These are phyloP conservation scores for Antheraea mylitta DNA, from an alignment of 1,140 invertebrate species.

Conservation along the genomic window DNA sequence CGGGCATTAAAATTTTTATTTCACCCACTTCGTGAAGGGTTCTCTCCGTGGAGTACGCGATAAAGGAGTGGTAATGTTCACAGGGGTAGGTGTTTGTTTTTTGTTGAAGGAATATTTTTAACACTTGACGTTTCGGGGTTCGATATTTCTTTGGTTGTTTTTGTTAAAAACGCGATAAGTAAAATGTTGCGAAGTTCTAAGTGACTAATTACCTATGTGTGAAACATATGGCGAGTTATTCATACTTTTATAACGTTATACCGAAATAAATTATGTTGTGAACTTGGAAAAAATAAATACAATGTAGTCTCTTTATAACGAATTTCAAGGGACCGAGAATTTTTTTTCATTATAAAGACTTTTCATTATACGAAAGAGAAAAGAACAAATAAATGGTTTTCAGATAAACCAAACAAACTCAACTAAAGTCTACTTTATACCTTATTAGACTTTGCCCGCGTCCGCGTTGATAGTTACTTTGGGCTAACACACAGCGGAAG, in stretches of 20 bases:
- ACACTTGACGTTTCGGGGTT: conserved; percentile 32
- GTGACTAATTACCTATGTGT: conserved; percentile 11
- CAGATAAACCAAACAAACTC: no score
- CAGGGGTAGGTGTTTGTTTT: conserved; percentile 56
- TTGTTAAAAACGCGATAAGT: conserved; percentile 13
- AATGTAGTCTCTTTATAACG: no score
- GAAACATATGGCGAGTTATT: neutral
- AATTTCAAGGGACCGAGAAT: no score
- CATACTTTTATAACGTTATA: neutral
- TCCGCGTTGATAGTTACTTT: no score
- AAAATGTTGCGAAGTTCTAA: conserved; percentile 12
- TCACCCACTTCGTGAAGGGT: conserved; percentile 31
- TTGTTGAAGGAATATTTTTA: conserved; percentile 29
- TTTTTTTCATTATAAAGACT: no score
- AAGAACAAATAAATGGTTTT: no score
- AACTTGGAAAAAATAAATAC: neutral
- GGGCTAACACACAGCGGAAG: no score
- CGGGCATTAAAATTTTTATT: conserved; percentile 1
- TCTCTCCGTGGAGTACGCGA: conserved; percentile 29
- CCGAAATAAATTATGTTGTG: neutral
- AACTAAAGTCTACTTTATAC: no score
- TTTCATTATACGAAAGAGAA: no score
- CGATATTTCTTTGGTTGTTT: conserved; percentile 8
- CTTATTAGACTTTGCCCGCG: no score
- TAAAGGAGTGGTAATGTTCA: conserved; percentile 64